Conservation (phyloP, 2,888 invertebrate genomes). For the Drosophila buzzatii region DNA sequence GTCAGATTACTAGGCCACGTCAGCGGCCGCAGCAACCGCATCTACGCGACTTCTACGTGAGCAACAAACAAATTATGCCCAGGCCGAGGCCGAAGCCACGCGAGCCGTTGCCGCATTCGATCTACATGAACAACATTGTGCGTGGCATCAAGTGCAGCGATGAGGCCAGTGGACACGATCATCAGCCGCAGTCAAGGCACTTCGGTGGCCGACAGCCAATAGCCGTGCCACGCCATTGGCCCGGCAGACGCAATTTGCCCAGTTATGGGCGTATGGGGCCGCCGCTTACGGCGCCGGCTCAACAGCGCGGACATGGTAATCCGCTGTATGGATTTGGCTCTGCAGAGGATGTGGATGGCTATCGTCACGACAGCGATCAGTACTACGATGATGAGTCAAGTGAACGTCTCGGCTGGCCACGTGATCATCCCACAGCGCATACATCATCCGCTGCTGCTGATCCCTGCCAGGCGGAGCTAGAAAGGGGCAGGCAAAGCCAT, state of each 20-base stretch:
- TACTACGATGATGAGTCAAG: conserved; percentile 45
- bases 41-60: conserved; percentile 58
- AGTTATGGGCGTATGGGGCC: neutral
- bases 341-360: conserved; percentile 41
- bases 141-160: conserved; percentile 66
- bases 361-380: conserved; percentile 38
- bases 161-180: conserved; percentile 14
- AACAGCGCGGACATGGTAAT: neutral
- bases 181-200: conserved; percentile 15
- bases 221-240: conserved; percentile 27
- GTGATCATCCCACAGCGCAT: conserved; percentile 9
- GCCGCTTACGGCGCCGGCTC: neutral
- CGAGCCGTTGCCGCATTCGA: conserved; percentile 59
- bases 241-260: conserved; percentile 1
- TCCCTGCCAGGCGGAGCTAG: conserved; percentile 56
- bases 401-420: conserved; percentile 28
- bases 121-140: conserved; percentile 73
- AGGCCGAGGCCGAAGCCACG: conserved; percentile 55
- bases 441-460: conserved; percentile 31
- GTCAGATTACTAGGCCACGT: conserved; percentile 57
- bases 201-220: conserved; percentile 1
- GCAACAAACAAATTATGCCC: conserved; percentile 69
- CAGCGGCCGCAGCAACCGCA: conserved; percentile 43
- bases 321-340: conserved; percentile 27
- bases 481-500: conserved; percentile 10